Conservation (phyloP, 1,140 invertebrate species). For the Venturia canescens region DNA sequence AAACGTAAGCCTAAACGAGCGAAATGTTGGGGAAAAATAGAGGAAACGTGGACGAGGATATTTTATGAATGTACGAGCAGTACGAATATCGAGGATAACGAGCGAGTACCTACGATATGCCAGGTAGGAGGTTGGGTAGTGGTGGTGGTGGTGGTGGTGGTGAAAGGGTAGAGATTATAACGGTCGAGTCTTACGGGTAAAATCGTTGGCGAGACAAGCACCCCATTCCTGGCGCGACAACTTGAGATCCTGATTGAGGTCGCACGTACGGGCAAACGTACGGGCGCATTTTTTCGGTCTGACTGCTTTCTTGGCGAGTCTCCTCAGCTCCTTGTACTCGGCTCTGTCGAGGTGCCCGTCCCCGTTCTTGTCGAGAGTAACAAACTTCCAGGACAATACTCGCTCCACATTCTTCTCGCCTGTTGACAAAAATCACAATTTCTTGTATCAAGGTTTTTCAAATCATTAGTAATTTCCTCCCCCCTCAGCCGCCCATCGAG, state of each 20-base stretch:
- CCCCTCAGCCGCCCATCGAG: too few relatives aligned
- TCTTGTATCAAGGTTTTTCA: neutral
- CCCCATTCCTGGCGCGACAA: slow-evolving; percentile 90
- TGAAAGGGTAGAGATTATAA: slow-evolving; percentile 29
- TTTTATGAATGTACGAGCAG: too few relatives aligned
- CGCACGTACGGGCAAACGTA: slow-evolving; percentile 91
- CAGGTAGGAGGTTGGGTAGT: too few relatives aligned
- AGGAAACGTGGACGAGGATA: too few relatives aligned
- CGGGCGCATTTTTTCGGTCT: slow-evolving; percentile 92
- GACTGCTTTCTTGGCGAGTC: slow-evolving; percentile 90
- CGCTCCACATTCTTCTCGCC: slow-evolving; percentile 72
- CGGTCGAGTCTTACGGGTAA: slow-evolving; percentile 75
- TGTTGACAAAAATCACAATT: slow-evolving; percentile 44
- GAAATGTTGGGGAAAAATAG: too few relatives aligned
- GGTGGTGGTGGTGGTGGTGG: slow-evolving; percentile 15
- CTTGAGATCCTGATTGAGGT: slow-evolving; percentile 86
- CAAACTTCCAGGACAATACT: slow-evolving; percentile 93
- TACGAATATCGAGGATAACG: too few relatives aligned
- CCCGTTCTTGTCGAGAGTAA: slow-evolving; percentile 85
- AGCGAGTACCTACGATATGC: too few relatives aligned
- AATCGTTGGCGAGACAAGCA: slow-evolving; percentile 86
- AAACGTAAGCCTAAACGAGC: too few relatives aligned
- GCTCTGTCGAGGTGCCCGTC: slow-evolving; percentile 85
- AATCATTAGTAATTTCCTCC: too few relatives aligned
- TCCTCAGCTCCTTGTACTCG: slow-evolving; percentile 88